Percentiles rank a stretch among this genome's conserved stretches.
These are phyloP conservation scores for Delichon dasypus DNA, from an alignment of 2,797 vertebrate species.

Conservation along the genomic window DNA sequence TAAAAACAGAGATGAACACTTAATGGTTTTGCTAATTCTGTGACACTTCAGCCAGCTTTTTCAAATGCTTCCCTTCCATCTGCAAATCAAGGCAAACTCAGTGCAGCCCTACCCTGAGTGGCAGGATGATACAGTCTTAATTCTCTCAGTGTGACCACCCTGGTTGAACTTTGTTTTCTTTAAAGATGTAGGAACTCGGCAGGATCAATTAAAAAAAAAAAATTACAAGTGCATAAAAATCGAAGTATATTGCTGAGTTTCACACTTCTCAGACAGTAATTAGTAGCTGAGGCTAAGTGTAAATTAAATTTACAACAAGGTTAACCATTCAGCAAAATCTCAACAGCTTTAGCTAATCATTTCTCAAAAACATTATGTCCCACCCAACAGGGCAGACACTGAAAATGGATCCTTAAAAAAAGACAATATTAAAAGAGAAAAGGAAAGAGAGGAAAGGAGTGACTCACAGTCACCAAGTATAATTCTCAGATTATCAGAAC, in stretches of 20 bases:
- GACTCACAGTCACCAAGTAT: neutral
- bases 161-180: neutral
- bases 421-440: constrained; percentile 7
- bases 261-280: constrained; percentile 16
- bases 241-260: neutral
- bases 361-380: neutral
- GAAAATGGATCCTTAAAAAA: constrained; percentile 30
- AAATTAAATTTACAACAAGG: constrained; percentile 53
- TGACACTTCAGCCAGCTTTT: neutral
- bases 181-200: neutral
- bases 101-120: neutral
- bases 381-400: neutral
- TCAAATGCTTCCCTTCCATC: neutral
- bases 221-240: neutral
- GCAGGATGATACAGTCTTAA: neutral
- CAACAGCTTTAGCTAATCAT: constrained; percentile 2
- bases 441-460: neutral
- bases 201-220: neutral
- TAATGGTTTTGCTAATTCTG: neutral
- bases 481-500: constrained; percentile 8
- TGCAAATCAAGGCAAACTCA: neutral
- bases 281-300: constrained; percentile 10
- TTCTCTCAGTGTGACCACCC: neutral
- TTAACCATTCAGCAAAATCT: constrained; percentile 41
- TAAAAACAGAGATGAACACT: neutral